phyloP scores from a whole-genome alignment of 2,888 invertebrate species.

The Mythimna loreyi region DNA sequence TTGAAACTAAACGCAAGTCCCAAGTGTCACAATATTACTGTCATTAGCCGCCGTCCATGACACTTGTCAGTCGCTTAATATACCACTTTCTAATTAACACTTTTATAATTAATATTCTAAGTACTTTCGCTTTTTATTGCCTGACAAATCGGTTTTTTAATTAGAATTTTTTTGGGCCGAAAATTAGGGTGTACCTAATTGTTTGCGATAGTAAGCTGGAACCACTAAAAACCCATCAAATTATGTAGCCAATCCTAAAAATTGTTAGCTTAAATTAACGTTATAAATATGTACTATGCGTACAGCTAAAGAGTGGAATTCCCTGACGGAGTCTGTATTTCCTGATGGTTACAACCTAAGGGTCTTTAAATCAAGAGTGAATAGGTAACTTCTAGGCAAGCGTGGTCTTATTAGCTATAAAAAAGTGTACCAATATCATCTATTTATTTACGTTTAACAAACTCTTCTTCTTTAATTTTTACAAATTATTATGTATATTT shows the following conservation, averaged over 20 bases:
- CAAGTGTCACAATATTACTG: slow-evolving; percentile 45
- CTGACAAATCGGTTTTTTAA: slow-evolving; percentile 65
- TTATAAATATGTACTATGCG: too few species aligned
- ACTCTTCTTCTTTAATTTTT: too few species aligned
- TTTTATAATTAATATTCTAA: slow-evolving; percentile 63
- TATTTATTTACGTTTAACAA: too few species aligned
- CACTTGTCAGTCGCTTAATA: slow-evolving; percentile 53
- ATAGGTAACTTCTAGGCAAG: too few species aligned
- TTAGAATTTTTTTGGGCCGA: slow-evolving; percentile 34
- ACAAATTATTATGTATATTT: too few species aligned
- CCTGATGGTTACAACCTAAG: too few species aligned
- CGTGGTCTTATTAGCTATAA: too few species aligned
- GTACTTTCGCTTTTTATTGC: slow-evolving; percentile 56
- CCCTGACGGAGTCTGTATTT: too few species aligned
- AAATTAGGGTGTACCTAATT: slow-evolving; percentile 57
- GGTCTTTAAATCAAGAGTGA: too few species aligned
- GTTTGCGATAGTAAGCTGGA: slow-evolving; percentile 26
- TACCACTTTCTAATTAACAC: slow-evolving; percentile 60
- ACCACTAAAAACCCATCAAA: neutral
- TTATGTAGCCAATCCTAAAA: neutral
- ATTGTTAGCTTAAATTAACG: neutral
- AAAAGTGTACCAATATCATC: too few species aligned
- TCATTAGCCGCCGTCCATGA: slow-evolving; percentile 50
- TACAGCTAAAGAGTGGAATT: too few species aligned
- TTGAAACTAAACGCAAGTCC: slow-evolving; percentile 58